Percentiles rank a stretch among this genome's conserved stretches.
phyloP scores from a whole-genome alignment of 2,888 invertebrate species.

The Drosophila sordidula region DNA sequence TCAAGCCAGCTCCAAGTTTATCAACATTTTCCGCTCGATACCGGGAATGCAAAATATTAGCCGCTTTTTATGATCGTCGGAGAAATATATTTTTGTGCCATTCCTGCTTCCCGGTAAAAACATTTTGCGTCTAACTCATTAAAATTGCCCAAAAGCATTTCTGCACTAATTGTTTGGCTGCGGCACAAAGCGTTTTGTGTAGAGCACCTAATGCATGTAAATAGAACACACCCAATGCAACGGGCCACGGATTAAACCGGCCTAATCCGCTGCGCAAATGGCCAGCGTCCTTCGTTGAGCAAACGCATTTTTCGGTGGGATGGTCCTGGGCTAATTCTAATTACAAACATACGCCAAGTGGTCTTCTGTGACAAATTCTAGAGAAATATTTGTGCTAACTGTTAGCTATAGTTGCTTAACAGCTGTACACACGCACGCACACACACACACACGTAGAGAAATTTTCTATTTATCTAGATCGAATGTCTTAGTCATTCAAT shows the following conservation, averaged over 20 bases:
- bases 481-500: slow-evolving; percentile 17
- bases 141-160: slow-evolving; percentile 38
- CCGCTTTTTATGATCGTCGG: slow-evolving; percentile 48
- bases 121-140: slow-evolving; percentile 31
- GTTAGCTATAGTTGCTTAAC: slow-evolving; percentile 9
- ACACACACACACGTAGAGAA: neutral
- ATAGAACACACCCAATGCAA: slow-evolving; percentile 31
- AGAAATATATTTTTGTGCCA: slow-evolving; percentile 4
- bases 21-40: neutral
- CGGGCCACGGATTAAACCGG: slow-evolving; percentile 51
- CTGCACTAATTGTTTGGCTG: slow-evolving; percentile 53
- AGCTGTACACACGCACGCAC: slow-evolving; percentile 16
- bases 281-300: slow-evolving; percentile 19
- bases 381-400: slow-evolving; percentile 15
- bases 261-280: slow-evolving; percentile 60
- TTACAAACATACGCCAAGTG: slow-evolving; percentile 64
- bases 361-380: slow-evolving; percentile 27
- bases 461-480: neutral
- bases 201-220: slow-evolving; percentile 50
- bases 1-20: neutral
- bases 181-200: slow-evolving; percentile 23
- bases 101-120: slow-evolving; percentile 20
- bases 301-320: slow-evolving; percentile 50
- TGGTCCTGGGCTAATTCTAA: slow-evolving; percentile 71
- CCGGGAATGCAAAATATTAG: slow-evolving; percentile 1